Base-by-base conservation (phyloP, 2,797 vertebrate genomes). In the Notoglanidium macrostoma region DNA sequence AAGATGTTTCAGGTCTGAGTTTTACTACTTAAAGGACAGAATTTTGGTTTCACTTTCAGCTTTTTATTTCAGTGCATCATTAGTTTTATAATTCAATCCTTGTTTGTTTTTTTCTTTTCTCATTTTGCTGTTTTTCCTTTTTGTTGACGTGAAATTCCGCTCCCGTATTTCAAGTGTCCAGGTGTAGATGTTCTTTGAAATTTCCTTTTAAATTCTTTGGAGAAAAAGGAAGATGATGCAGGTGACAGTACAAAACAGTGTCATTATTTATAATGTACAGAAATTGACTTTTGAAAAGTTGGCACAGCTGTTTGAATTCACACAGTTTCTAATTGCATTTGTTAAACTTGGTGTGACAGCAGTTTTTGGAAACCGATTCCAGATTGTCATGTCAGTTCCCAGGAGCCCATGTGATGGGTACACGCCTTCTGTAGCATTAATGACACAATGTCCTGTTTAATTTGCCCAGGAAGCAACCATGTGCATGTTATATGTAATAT, bases 371-470 rank as follows among this genome's bases (percentile, higher is more conserved):
- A 81, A n/a, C 59, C 59, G 61, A 14, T 80, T 80, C 32, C 76
- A 32, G 51, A 55, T 78, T 85, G 63, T 54, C 8, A 67, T 57
- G 73, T 84, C 61, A 77, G 32, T 35, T 86, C 59, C 82, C 57
- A 46, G 57, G 67, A 86, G 70, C 73, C n/a, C 51, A 21, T 63
- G 46, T 59, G 49, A 78, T 59, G 76, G 59, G 35, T 81, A 35
- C 12, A 76, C 44, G 80, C 54, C 68, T 63, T 59, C 46, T 54
- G 32, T 61, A 84, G 65, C 78, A 85, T 87, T 87, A 78, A 83
- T 90, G 73, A 23, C 29, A 63, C 54, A 67, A 87, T 89, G 51
- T 82, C 55, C 26, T 79, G 61, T 78, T 77, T 32, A 29, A 80
- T 88, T 85, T 81, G 68, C 12, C 63, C 29, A n/a, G 55, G 17